Evolutionary conservation across 2,797 vertebrate species (phyloP), one percentile per base, ranked within the genome.

Genomic region (Uromys caudimaculatus): DNA sequence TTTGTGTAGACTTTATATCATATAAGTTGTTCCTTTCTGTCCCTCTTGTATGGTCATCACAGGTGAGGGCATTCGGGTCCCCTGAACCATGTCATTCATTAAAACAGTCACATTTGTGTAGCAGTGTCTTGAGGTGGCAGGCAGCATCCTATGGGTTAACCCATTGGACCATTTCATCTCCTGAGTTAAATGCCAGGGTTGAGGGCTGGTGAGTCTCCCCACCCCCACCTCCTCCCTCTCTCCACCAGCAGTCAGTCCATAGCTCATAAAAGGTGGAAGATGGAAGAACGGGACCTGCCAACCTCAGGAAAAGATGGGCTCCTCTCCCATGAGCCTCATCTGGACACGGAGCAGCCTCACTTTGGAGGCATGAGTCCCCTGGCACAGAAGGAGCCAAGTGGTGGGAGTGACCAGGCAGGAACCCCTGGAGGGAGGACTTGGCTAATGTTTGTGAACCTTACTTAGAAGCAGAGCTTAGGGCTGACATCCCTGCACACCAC

Each of bases 141-240:
- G 60, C 3, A 2, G 32, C 0, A 9, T 76, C 73, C 41, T 0
- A 0, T 0, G 0, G 5, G 1, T 21, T 21, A 29, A 54, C 44
- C 19, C 21, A 4, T 19, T 27, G 50, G 38, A n/a, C 32, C 11
- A 13, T 23, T n/a, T 1, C 1, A 4, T 29, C 41, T 86, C 23
- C 0, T 0, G 4, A 6, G 38, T 10, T 21, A 5, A 58, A 44
- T 56, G 50, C 54, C 8, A 9, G 44, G n/a, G 79, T 35, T 7
- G n/a, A 44, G 64, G 85, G 77, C 38, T 13, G 47, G 29, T 11
- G n/a, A 64, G 27, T 16, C 35, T 86, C 6, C 14, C 8, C 62
- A 69, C 6, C 3, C 67, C 35, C 2, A 71, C 19, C n/a, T 71
- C 67, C 29, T 76, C 13, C 41, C 24, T 52, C 56, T 47, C 17